Evolutionary conservation across 2,113 vertebrate species (phyloP).

Genomic region (Garra rufa): DNA sequence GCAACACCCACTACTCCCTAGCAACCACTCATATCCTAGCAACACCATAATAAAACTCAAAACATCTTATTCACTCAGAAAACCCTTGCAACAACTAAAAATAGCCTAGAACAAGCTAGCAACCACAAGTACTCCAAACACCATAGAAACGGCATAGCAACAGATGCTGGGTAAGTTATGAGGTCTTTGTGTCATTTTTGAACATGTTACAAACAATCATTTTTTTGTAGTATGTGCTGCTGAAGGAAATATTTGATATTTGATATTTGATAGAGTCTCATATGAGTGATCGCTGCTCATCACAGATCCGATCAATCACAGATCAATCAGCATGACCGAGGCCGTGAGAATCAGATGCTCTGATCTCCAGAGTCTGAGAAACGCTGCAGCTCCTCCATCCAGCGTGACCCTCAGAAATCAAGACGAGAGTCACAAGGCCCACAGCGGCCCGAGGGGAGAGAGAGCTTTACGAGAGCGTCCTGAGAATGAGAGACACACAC

Average conservation of each 20-base stretch:
- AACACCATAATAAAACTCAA: no score
- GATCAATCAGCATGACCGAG: not conserved
- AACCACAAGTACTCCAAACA: not conserved
- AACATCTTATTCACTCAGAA: no score
- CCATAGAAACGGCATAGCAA: not conserved
- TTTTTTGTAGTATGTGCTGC: not conserved
- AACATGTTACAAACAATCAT: not conserved
- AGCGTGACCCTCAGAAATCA: conserved; percentile 26
- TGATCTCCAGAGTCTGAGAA: conserved; percentile 15
- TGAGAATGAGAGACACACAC: conserved; percentile 25
- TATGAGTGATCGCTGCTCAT: not conserved
- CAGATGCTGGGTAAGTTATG: not conserved
- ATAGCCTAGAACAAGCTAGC: no score
- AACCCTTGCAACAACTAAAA: no score
- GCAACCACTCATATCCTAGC: no score
- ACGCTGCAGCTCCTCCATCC: not conserved
- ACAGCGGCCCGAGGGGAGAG: not conserved
- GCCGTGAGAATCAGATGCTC: not conserved
- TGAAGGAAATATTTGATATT: not conserved
- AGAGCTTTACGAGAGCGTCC: not conserved
- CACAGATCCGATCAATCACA: not conserved
- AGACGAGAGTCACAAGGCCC: conserved; percentile 14
- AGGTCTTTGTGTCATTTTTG: not conserved
- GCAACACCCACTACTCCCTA: no score
- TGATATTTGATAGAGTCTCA: not conserved